phyloP scores from a whole-genome alignment of 2,113 vertebrate genomes.

The Pica pica region DNA sequence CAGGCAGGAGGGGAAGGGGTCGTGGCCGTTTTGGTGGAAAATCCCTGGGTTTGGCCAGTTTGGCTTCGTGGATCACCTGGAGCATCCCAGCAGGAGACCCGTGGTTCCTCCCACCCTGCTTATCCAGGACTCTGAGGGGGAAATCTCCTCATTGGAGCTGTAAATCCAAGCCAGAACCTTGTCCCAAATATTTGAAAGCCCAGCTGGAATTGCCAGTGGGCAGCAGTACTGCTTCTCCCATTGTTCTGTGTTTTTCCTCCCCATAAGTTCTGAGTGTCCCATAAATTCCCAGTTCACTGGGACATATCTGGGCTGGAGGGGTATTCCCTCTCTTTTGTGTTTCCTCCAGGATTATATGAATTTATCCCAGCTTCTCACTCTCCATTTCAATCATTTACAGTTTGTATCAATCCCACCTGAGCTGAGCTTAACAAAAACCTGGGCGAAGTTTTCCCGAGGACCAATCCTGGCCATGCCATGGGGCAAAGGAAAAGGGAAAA shows the following conservation, averaged over 20 bases:
- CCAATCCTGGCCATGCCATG: neutral
- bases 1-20: neutral
- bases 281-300: neutral
- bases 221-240: neutral
- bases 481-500: neutral
- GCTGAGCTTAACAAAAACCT: neutral
- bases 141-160: neutral
- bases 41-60: neutral
- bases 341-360: neutral
- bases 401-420: neutral
- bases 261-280: neutral
- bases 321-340: neutral
- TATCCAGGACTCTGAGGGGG: neutral
- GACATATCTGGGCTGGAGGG: accelerated
- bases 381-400: neutral
- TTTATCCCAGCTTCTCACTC: neutral
- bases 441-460: neutral
- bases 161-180: neutral
- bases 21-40: neutral
- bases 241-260: neutral
- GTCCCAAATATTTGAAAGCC: neutral
- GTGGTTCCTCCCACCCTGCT: neutral
- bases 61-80: neutral
- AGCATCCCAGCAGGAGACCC: neutral
- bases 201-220: neutral